A percentile compares a stretch with the other conserved stretches of the same genome.
phyloP scores from a whole-genome alignment of 1,140 invertebrate genomes.

The Trypoxylus dichotomus region DNA sequence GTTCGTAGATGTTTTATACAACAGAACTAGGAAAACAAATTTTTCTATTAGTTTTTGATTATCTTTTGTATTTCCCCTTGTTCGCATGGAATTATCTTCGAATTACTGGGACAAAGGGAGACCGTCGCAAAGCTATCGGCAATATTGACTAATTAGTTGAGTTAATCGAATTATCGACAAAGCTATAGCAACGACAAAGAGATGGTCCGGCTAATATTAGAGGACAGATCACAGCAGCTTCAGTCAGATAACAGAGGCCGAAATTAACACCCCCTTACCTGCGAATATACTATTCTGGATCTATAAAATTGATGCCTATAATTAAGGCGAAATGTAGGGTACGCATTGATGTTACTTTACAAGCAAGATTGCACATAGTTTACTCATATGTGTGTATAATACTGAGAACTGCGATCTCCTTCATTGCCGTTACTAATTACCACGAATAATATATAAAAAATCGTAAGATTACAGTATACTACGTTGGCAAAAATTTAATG shows the following conservation, averaged over 20 bases:
- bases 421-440: background rate
- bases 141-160: background rate
- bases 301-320: background rate
- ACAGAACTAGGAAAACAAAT: too few species aligned
- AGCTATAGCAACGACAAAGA: background rate
- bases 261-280: background rate
- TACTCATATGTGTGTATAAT: background rate
- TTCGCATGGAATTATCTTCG: background rate
- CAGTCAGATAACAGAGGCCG: background rate
- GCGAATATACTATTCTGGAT: background rate
- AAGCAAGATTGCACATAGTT: background rate
- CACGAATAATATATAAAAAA: too few species aligned
- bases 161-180: background rate
- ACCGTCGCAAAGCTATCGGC: background rate
- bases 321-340: background rate
- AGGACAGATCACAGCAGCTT: background rate
- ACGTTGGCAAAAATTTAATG: too few species aligned
- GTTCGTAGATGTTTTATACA: too few species aligned
- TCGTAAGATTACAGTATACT: too few species aligned
- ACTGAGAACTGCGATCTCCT: background rate
- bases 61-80: too few species aligned
- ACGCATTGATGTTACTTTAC: background rate
- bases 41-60: too few species aligned
- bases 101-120: background rate
- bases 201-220: background rate